A percentile compares a stretch with the other conserved stretches of the same genome.
Evolutionary conservation across 2,113 vertebrate genomes (phyloP).

Genomic region (Dinomys branickii): DNA sequence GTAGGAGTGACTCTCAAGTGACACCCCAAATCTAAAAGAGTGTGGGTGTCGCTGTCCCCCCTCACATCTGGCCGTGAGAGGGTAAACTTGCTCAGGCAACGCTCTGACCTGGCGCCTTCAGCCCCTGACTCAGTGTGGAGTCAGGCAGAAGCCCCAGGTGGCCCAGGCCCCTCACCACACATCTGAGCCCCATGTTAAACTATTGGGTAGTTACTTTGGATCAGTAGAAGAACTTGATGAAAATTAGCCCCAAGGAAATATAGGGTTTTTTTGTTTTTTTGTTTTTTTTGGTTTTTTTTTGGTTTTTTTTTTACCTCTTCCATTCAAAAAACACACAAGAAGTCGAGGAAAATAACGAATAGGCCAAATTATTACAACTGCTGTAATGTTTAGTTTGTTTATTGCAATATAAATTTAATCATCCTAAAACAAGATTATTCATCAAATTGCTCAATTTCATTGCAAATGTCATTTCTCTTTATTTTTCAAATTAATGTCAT

Average conservation of each 20-base stretch:
- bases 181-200: neutral
- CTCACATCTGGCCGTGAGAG: neutral
- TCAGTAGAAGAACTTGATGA: neutral
- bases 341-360: neutral
- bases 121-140: neutral
- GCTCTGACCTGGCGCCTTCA: neutral
- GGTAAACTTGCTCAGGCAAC: neutral
- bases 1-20: neutral
- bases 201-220: neutral
- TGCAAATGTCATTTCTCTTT: neutral
- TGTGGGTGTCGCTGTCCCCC: neutral
- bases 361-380: neutral
- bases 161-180: neutral
- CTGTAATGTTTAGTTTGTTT: neutral
- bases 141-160: rapidly evolving
- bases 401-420: slow-evolving; percentile 25
- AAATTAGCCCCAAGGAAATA: neutral
- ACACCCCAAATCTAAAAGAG: neutral
- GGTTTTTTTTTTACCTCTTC: neutral
- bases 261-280: neutral
- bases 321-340: neutral
- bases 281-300: neutral
- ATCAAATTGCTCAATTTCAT: slow-evolving; percentile 13
- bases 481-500: neutral
- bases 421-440: neutral